phyloP scores from a whole-genome alignment of 2,888 invertebrate genomes.

The Drosophila melanocephala region DNA sequence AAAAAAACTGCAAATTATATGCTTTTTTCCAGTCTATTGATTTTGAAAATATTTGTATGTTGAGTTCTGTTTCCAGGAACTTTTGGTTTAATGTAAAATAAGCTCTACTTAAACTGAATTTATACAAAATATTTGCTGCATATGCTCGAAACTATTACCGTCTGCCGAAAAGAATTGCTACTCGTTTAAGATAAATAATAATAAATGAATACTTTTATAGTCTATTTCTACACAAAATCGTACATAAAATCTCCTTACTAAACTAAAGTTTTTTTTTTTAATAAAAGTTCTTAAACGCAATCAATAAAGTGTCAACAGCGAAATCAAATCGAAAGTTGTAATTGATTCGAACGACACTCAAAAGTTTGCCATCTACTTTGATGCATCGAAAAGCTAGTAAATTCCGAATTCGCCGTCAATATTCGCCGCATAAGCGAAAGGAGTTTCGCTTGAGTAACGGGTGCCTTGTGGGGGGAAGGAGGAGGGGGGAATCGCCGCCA shows the following conservation, averaged over 20 bases:
- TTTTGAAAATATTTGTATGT: too few relatives aligned
- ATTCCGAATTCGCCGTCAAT: slow-evolving; percentile 48
- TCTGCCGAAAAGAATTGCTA: not conserved
- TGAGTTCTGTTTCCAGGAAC: not conserved
- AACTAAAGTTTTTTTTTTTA: not conserved
- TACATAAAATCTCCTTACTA: not conserved
- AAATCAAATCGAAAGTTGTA: slow-evolving; percentile 35
- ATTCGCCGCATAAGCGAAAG: slow-evolving; percentile 48
- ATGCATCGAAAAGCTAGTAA: slow-evolving; percentile 5
- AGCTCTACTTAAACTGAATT: not conserved
- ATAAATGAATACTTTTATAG: not conserved
- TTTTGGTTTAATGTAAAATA: not conserved
- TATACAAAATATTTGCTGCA: not conserved
- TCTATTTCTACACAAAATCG: not conserved
- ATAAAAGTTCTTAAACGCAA: not conserved
- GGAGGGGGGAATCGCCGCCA: slow-evolving; percentile 39
- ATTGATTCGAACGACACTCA: slow-evolving; percentile 33
- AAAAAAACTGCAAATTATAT: too few relatives aligned
- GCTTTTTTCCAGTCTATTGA: too few relatives aligned
- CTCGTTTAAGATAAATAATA: not conserved
- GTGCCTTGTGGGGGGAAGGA: slow-evolving; percentile 2
- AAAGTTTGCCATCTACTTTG: slow-evolving; percentile 15
- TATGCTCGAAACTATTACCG: not conserved
- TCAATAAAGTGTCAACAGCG: slow-evolving; percentile 22
- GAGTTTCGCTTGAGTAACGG: slow-evolving; percentile 33